Percentiles rank a stretch among this genome's conserved stretches.
Evolutionary conservation across 2,797 vertebrate species (phyloP).

Genomic region (Onychomys torridus): DNA sequence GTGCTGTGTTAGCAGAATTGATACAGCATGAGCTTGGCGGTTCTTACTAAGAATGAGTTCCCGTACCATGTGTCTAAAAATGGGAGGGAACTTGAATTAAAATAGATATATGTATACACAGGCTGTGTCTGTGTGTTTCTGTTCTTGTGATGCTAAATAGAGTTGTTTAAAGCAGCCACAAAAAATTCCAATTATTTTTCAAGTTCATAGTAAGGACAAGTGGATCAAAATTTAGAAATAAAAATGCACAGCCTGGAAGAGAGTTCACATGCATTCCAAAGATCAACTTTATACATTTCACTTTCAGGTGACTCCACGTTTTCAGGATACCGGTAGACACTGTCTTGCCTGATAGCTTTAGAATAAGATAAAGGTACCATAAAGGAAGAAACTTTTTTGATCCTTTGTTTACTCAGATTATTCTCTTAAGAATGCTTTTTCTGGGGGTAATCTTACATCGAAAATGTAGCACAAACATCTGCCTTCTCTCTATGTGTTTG

Average conservation of each 20-base stretch:
- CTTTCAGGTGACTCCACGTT: neutral
- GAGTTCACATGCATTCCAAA: conserved; percentile 2
- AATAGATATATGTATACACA: neutral
- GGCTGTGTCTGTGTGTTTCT: neutral
- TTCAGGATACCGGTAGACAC: neutral
- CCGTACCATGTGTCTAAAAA: neutral
- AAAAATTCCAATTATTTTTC: conserved; percentile 38
- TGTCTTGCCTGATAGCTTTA: conserved; percentile 1
- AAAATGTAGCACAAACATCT: conserved; percentile 6
- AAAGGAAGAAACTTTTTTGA: neutral
- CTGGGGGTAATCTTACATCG: neutral
- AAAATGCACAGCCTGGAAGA: neutral
- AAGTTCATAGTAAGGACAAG: conserved; percentile 50
- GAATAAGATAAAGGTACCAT: neutral
- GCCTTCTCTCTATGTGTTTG: neutral
- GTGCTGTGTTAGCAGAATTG: neutral
- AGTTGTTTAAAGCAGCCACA: neutral
- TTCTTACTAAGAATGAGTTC: neutral
- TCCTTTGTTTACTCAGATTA: conserved; percentile 25
- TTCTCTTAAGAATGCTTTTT: neutral
- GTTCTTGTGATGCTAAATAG: neutral
- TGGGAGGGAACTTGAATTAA: neutral
- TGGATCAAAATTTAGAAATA: conserved; percentile 32
- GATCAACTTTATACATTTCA: neutral
- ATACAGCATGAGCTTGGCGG: neutral